Base-by-base conservation (phyloP, 2,888 invertebrate genomes). In the Apodemia zela region DNA sequence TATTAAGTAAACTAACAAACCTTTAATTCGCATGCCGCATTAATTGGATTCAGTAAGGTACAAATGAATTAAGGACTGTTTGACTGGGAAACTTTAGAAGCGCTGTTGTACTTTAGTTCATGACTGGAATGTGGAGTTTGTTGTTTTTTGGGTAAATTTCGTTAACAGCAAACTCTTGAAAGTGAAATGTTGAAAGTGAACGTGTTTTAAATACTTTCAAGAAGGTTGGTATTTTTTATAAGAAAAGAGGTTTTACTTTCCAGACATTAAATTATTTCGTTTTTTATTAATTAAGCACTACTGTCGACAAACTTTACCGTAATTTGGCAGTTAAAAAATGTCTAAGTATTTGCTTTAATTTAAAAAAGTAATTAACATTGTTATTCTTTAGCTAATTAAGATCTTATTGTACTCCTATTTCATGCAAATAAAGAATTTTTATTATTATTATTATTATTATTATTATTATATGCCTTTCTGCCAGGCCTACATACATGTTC, bases 1-100 rank as follows among this genome's bases (percentile, higher is more conserved):
- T 64, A 67, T 67, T 68, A 65, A 66, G 64, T 72, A 69, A 71
- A 66, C 73, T 73, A 75, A 72, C 71, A 68, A 68, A 66, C 67
- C 62, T 63, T 59, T 66, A 68, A 68, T 67, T 67, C 63, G 59
- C 63, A 65, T 51, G 47, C 59, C 62, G 54, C 25, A 57, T 68
- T 66, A 65, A 66, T 67, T 59, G 60, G 54, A 57, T 63, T 51
- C 25, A 25, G 25, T 15, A 57, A 57, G 54, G 54, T 57, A 57
- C 54, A 57, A 57, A 57, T 57, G 54, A 57, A 57, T 57, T 57
- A 57, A 25, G 54, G 54, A 45, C 25, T 57, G 54, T 57, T 57
- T 57, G 54, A 57, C 54, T 57, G 54, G 54, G 54, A 29, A 57
- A 57, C 57, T 57, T 57, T 57, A 57, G 57, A 25, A n/a, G 29